Evolutionary conservation across 2,888 invertebrate genomes (phyloP).

Genomic region (Agrochola macilenta): DNA sequence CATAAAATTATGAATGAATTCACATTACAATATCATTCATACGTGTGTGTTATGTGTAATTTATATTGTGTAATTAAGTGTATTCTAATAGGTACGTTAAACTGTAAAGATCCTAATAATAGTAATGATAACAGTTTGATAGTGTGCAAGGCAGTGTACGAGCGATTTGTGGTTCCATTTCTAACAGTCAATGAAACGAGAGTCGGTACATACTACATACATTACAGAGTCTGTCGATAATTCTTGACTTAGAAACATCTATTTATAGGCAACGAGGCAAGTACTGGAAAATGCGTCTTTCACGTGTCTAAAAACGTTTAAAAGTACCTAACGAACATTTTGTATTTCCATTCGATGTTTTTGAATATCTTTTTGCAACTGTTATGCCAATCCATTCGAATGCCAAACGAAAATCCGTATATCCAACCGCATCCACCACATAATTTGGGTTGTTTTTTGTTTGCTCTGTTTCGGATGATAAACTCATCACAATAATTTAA

Average conservation of each 20-base stretch:
- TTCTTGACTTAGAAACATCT: conserved; percentile 45
- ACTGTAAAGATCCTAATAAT: conserved; percentile 51
- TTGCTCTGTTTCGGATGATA: conserved; percentile 33
- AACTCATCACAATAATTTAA: conserved; percentile 56
- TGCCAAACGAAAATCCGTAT: conserved; percentile 25
- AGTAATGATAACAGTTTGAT: conserved; percentile 58
- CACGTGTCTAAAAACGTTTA: conserved; percentile 19
- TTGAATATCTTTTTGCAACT: not conserved
- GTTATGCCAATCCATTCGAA: not conserved
- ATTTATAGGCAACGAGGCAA: conserved; percentile 18
- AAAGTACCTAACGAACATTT: not conserved
- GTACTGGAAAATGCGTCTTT: conserved; percentile 32
- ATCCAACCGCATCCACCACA: not conserved
- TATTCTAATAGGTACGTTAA: conserved; percentile 35
- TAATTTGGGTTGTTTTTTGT: conserved; percentile 26
- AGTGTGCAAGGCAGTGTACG: conserved; percentile 47
- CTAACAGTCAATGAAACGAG: conserved; percentile 45
- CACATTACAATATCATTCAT: conserved; percentile 18
- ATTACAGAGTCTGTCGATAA: conserved; percentile 36
- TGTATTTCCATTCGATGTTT: conserved; percentile 16
- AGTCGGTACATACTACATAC: conserved; percentile 30
- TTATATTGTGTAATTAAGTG: conserved; percentile 34
- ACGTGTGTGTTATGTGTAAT: conserved; percentile 16
- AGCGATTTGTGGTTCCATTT: conserved; percentile 47
- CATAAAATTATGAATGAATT: conserved; percentile 44